phyloP scores from a whole-genome alignment of 1,140 invertebrate species.

The Dinoponera quadriceps region DNA sequence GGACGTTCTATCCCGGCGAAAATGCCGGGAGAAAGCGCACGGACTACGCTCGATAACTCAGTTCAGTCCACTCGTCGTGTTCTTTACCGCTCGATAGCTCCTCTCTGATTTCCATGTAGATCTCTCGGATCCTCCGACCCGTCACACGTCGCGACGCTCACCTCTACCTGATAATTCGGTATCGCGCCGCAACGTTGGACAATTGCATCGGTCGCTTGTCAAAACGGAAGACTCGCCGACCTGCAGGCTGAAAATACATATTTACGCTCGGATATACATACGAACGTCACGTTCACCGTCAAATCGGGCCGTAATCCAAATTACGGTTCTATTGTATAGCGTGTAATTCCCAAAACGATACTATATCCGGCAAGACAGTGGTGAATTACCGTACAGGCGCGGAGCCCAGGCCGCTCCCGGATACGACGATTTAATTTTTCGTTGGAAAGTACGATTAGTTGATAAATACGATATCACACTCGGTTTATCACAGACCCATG shows the following conservation, averaged over 20 bases:
- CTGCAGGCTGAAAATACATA: conserved; percentile 54
- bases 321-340: conserved; percentile 28
- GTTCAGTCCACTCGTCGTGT: conserved; percentile 6
- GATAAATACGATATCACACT: not conserved
- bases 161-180: conserved; percentile 42
- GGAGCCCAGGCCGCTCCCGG: no score
- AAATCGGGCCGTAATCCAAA: conserved; percentile 13
- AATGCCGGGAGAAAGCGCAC: not conserved
- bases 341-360: conserved; percentile 40
- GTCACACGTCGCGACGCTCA: conserved; percentile 17
- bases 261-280: conserved; percentile 32
- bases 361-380: not conserved
- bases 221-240: not conserved
- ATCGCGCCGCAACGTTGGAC: conserved; percentile 30
- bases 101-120: conserved; percentile 29
- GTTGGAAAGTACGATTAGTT: not conserved
- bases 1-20: conserved; percentile 10
- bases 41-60: conserved; percentile 46
- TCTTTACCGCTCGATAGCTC: conserved; percentile 17
- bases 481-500: no score
- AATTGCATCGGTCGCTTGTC: conserved; percentile 49
- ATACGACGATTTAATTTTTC: not conserved
- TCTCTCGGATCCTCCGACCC: conserved; percentile 11
- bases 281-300: conserved; percentile 15
- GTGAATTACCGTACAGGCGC: not conserved